Base-by-base conservation (phyloP, 2,888 invertebrate species). In the Eustalomyia histrio region DNA sequence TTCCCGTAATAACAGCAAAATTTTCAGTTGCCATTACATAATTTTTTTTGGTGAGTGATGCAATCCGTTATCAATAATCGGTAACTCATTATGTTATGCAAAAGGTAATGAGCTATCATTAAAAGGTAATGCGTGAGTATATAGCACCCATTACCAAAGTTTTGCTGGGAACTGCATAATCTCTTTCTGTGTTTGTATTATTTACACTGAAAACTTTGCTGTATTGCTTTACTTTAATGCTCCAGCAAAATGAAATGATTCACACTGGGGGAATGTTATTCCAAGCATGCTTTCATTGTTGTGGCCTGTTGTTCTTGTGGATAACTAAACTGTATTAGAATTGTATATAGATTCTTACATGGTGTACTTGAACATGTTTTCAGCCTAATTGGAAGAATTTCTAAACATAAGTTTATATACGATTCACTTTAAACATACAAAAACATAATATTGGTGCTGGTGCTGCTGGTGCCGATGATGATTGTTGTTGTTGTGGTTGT, bases 341-440 rank as follows among this genome's bases (percentile, higher is more conserved):
- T 17, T 55, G 16, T 18, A 17, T 16, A 17, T 18, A 24, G 18
- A 6, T 33, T 29, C 29, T 29, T 29, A 7, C 10, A 24, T 43
- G 8, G 17, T 57, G 29, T 61, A 12, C 17, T 52, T 12, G n/a
- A 57, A 55, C 71, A 65, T 71, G 71, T 71, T 71, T 67, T 14
- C 35, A 50, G 18, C 55, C 67, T 69, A 76, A 69, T 76, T 76
- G 65, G 58, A 61, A 39, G 43, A 61, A 80, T 68, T 43, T 67
- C 61, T 67, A n/a, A 61, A 71, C 71, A 75, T 75, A 17, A 61
- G 72, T 76, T 74, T 80, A 21, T n/a, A 21, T n/a, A 43, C 39
- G n/a, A 16, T 47, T 47, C 43, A n/a, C 14, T 47, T 47, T 21
- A 57, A 64, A 73, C 16, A 55, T 21, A 29, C n/a, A 43, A 55